Base-by-base conservation (phyloP, 2,113 vertebrate genomes). In the Cavia aperea region DNA sequence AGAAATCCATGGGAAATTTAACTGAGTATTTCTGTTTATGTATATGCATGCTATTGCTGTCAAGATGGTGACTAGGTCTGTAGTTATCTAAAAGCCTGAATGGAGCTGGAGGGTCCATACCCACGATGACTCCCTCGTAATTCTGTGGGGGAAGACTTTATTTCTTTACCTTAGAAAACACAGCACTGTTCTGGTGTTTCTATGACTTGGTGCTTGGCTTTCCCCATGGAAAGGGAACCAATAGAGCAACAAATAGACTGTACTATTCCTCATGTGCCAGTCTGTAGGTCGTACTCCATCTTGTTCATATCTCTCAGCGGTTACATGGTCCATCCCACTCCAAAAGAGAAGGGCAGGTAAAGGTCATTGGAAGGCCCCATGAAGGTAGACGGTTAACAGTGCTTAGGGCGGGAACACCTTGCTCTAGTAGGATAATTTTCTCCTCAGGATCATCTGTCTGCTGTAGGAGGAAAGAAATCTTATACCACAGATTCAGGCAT, bases 91-190 rank as follows among this genome's bases (percentile, higher is more conserved):
- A 70, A 51, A 15, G 5, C 5, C 63, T 77, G 21, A 49, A 19
- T 46, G 16, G 29, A 18, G 6, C 18, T 49, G 31, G 19, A 39
- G 11, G 2, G 4, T 4, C 9, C 18, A 9, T 3, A 26, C 0
- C 0, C 8, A 46, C 12, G 14, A 46, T n/a, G n/a, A 5, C 18
- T 43, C 39, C 60, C 14, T 23, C 33, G 13, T 13, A 11, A 24
- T 51, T 16, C 24, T 65, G 3, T 65, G 43, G n/a, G 29, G 29
- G 77, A 24, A 13, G 46, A 7, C 6, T 9, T 54, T 31, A 33
- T 33, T 31, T 21, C 39, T 39, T 87, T 36, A 72, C 46, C 5
- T 3, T 14, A 15, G 73, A 31, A 29, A 12, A 13, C 19, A 15
- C 0, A 9, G 68, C n/a, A 46, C 11, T 49, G 0, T 62, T 84